Conservation (phyloP, 2,113 vertebrate species). For the Antechinus stuartii region DNA sequence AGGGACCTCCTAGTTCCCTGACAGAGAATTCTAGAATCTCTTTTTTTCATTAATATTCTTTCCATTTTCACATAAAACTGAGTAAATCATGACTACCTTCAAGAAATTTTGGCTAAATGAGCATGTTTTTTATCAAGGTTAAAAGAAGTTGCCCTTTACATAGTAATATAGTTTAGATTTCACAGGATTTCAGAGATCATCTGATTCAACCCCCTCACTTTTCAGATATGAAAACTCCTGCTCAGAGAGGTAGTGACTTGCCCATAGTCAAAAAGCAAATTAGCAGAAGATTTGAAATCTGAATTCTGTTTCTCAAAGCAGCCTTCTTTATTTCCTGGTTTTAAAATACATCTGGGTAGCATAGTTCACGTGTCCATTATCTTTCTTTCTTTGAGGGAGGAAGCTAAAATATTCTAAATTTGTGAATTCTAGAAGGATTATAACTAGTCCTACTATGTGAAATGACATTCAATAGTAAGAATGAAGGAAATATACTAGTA, state of each 20-base stretch:
- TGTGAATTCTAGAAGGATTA: slow-evolving; percentile 7
- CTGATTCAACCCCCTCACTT: neutral
- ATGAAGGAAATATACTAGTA: neutral
- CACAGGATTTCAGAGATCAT: neutral
- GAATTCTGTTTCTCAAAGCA: neutral
- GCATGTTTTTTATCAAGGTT: neutral
- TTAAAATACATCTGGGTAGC: neutral
- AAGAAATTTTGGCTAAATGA: neutral
- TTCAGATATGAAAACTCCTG: neutral
- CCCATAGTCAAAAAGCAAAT: neutral
- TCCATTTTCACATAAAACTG: neutral
- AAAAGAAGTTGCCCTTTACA: neutral
- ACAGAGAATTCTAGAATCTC: too few species aligned
- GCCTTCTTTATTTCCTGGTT: neutral
- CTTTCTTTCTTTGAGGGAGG: slow-evolving; percentile 56
- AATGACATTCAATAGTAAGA: slow-evolving; percentile 57
- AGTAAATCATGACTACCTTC: neutral
- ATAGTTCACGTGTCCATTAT: neutral
- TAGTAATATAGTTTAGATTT: neutral
- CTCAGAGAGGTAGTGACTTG: too few species aligned
- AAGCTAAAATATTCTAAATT: slow-evolving; percentile 52
- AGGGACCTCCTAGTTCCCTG: neutral
- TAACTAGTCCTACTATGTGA: slow-evolving; percentile 43
- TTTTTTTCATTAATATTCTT: too few species aligned
- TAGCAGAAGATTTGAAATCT: neutral